Base-by-base conservation (phyloP, 37 sponge, comb jelly and placozoan species). In the Corticium candelabrum region DNA sequence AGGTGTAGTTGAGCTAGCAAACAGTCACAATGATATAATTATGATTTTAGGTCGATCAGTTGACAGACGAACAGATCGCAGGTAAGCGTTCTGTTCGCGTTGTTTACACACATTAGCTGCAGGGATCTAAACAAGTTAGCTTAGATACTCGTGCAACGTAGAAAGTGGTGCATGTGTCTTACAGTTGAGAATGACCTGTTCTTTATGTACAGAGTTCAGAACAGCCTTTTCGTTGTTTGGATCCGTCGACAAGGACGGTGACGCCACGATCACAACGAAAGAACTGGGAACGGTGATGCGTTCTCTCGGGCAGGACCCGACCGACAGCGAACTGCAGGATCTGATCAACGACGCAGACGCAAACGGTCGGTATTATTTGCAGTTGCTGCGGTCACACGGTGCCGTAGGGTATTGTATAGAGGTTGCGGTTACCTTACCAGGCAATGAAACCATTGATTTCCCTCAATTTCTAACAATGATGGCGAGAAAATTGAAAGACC, bases 201-300 rank as follows among this genome's bases (percentile, higher is more conserved):
- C 21, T 70, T 4, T 70, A 29, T 32, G 78, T 2, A 41, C 90
- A 76, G 96, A 99, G 83, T 99, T 99, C 86, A 99, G 92, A 83
- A 96, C 94, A 73, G 99, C 99, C 21, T 99, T 99, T 82, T 90
- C 93, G 40, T 83, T 99, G 37, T 99, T 99, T 79, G n/a, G n/a
- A n/a, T n/a, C n/a, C n/a, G n/a, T n/a, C n/a, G 99, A 99, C 86
- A 99, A 99, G 79, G 96, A 99, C 57, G 99, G 99, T 3, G 99
- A 99, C 86, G 99, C 96, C 32, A 92, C 96, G 56, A 99, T 99
- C 86, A 99, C 99, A n/a, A 99, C 99, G 1, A 95, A 85, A 80
- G 99, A 99, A 40, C 81, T 99, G 69, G 99, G 99, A 0, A 99
- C 99, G 0, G 93, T 99, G 3, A 99, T 99, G 96, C 84, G 96